Base-by-base conservation (phyloP, 2,797 vertebrate genomes). In the Catostomus latipinnis region DNA sequence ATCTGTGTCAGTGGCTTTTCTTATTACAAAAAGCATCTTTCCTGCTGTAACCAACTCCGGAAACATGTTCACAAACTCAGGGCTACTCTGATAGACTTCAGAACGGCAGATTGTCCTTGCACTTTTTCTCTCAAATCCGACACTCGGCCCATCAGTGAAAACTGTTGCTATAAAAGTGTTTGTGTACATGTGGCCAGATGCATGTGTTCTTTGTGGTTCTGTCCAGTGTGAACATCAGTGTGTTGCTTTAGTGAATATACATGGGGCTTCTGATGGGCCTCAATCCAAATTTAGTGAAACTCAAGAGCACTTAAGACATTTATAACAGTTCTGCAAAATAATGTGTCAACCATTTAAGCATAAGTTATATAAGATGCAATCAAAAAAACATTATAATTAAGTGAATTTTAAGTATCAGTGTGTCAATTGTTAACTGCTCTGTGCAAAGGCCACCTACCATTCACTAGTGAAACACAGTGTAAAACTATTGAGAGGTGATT, bases 121-220 rank as follows among this genome's bases (percentile, higher is more conserved):
- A 58, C 52, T 16, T 74, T 82, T 73, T 45, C 9, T 66, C 61
- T 83, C 18, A 69, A 52, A 82, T 81, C 66, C 7, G 43, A 87
- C 74, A 60, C 69, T 67, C 52, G 12, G 18, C 81, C 43, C n/a
- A 22, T 57, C 11, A 12, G 16, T 58, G 11, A n/a, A 22, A 18
- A 70, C n/a, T 22, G 7, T 34, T 10, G 8, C 11, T 22, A 22
- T 22, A 22, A 22, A 43, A 22, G 57, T 48, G 54, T 76, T 43
- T 76, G 58, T 73, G 5, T 63, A 16, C 57, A 73, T 73, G 82
- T 73, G 71, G 84, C 88, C 84, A 74, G 86, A 89, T 86, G 76
- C 67, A 63, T 82, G 69, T 80, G 43, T 8, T 53, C 10, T 69
- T 34, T 86, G 84, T 84, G 85, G 84, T 87, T 88, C 83, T 81